Evolutionary conservation across 2,113 vertebrate genomes (phyloP), one percentile per base, ranked within the genome.

Genomic region (Naja naja): DNA sequence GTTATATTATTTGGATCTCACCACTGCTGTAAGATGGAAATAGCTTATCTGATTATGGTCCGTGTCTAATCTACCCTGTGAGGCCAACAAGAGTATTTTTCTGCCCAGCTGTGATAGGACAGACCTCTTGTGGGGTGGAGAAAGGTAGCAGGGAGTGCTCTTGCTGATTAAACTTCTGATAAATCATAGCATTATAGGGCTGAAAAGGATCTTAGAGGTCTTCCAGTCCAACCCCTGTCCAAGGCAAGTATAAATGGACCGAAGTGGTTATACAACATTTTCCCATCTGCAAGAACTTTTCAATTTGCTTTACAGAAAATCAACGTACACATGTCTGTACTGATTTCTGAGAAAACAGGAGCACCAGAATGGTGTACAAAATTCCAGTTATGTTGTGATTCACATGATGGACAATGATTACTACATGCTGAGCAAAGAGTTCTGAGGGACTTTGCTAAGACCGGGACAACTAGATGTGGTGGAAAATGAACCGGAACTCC

Each of bases 351-450:
- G 8, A 56, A 90, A 53, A 60, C 34, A n/a, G 25, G 3, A 58
- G 27, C 14, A 34, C 30, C 30, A 58, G 5, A 22, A 25, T 12
- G 25, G 47, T 30, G 16, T 30, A 74, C 45, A 3, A 34, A 91
- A 6, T 23, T 49, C 5, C 9, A 39, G 12, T 97, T 91, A 99
- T 99, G 99, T 99, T 99, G 56, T 58, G 56, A 58, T 27, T 99
- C 45, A 99, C 98, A n/a, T 99, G 98, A 95, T 99, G 99, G 93
- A 99, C 98, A 55, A 99, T 99, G 23, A 98, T 98, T 97, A 99
- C 99, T 85, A 99, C 99, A 94, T 99, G 99, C 90, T 99, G 99
- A 91, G 99, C 98, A n/a, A n/a, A 97, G 81, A 99, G 97, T 92
- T 99, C 99, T 10, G 98, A 99, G 20, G 99, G 98, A 93, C 98